Conservation (phyloP, 2,113 vertebrate genomes). For the Agapornis roseicollis region DNA sequence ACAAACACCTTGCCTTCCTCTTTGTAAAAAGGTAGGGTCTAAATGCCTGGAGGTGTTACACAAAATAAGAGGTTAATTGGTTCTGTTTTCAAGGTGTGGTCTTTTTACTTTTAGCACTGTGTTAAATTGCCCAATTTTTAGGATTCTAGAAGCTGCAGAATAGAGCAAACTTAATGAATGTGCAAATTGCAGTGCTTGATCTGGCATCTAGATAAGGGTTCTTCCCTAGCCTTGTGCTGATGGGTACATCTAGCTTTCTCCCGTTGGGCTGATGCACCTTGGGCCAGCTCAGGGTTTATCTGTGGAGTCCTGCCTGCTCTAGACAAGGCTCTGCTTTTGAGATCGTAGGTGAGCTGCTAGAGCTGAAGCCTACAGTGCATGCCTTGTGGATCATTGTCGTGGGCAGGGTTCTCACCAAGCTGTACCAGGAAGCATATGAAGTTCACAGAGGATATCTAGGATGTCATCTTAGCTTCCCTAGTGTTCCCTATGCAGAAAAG, state of each 20-base stretch:
- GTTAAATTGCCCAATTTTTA: neutral
- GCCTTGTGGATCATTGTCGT: accelerated
- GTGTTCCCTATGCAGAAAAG: neutral
- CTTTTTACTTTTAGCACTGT: neutral
- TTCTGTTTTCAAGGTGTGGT: neutral
- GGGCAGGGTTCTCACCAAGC: neutral
- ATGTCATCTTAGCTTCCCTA: neutral
- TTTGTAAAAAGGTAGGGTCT: neutral
- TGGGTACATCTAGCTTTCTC: neutral
- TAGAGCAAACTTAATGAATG: neutral
- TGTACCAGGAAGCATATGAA: neutral
- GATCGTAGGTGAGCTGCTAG: neutral
- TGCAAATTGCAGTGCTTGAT: neutral
- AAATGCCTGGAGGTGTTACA: neutral
- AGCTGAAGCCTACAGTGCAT: neutral
- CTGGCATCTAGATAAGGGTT: neutral
- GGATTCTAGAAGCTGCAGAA: neutral
- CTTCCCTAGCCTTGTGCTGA: neutral
- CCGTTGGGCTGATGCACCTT: neutral
- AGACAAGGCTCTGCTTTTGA: neutral
- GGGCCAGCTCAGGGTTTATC: accelerated
- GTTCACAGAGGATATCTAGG: neutral
- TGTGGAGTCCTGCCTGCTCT: neutral
- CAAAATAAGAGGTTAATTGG: neutral
- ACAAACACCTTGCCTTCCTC: neutral